Evolutionary conservation across 2,797 vertebrate species (phyloP).

Genomic region (Anabas testudineus): DNA sequence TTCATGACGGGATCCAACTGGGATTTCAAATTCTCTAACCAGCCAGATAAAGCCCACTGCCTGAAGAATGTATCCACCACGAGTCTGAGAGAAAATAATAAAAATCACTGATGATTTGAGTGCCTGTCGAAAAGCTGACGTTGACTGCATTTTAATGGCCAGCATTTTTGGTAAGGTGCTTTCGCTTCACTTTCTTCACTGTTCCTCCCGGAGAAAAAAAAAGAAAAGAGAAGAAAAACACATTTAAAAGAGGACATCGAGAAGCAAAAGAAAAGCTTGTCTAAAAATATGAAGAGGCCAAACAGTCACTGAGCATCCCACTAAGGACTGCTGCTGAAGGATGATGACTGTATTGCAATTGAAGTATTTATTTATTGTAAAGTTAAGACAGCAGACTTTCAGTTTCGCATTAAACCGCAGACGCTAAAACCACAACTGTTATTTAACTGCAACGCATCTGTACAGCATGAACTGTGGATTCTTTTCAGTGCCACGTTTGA

Average conservation of each 20-base stretch:
- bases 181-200: conserved; percentile 53
- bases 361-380: conserved; percentile 28
- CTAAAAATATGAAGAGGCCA: conserved; percentile 49
- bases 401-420: conserved; percentile 14
- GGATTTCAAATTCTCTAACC: conserved; percentile 83
- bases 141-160: conserved; percentile 83
- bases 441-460: conserved; percentile 7
- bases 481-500: background rate
- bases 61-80: conserved; percentile 73
- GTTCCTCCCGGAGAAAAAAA: conserved; percentile 29
- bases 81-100: conserved; percentile 64
- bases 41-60: conserved; percentile 78
- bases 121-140: conserved; percentile 75
- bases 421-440: conserved; percentile 18
- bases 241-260: conserved; percentile 40
- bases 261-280: conserved; percentile 41
- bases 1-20: conserved; percentile 77
- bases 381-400: conserved; percentile 19
- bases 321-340: conserved; percentile 7
- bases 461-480: background rate
- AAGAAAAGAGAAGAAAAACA: conserved; percentile 8
- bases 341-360: conserved; percentile 29
- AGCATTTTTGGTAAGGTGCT: conserved; percentile 59
- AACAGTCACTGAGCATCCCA: conserved; percentile 31
- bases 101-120: conserved; percentile 70